These are phyloP conservation scores for Hymenopus coronatus DNA, from an alignment of 2,888 invertebrate genomes.

Conservation along the genomic window DNA sequence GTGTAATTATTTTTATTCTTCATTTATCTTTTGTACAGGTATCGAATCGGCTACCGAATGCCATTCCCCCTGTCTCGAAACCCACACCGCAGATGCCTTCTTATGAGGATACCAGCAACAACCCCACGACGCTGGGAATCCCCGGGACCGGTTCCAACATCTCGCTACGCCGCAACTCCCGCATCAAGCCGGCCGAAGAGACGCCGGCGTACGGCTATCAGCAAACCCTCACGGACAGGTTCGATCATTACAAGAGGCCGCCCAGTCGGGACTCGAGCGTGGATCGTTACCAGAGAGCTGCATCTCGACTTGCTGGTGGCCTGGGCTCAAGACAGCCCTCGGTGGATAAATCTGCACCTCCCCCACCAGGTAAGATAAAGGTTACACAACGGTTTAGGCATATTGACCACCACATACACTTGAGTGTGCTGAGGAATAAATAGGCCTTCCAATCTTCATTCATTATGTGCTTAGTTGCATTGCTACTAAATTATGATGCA, in stretches of 20 bases:
- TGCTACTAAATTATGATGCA: no score
- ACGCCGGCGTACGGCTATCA: constrained; percentile 48
- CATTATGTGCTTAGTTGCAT: no score
- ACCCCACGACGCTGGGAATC: neutral
- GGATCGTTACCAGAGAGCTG: constrained; percentile 59
- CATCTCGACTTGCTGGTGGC: constrained; percentile 34
- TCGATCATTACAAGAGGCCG: constrained; percentile 91
- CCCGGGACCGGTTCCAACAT: neutral
- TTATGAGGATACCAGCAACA: neutral
- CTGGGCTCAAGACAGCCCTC: constrained; percentile 72
- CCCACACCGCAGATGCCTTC: constrained; percentile 12
- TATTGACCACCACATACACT: no score
- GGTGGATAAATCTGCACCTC: constrained; percentile 60
- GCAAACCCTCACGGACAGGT: constrained; percentile 77
- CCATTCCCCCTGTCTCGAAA: neutral
- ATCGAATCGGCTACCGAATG: constrained; percentile 4
- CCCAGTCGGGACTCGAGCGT: constrained; percentile 85
- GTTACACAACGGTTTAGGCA: no score
- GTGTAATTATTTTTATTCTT: no score
- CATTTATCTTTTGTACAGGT: neutral
- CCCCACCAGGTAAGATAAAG: constrained; percentile 38
- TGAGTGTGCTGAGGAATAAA: no score
- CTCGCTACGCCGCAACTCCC: constrained; percentile 51
- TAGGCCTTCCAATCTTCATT: no score
- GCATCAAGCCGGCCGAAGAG: constrained; percentile 46